Percentiles rank a stretch among this genome's conserved stretches.
Evolutionary conservation across 2,888 invertebrate species (phyloP).

Genomic region (Clitarchus hookeri): DNA sequence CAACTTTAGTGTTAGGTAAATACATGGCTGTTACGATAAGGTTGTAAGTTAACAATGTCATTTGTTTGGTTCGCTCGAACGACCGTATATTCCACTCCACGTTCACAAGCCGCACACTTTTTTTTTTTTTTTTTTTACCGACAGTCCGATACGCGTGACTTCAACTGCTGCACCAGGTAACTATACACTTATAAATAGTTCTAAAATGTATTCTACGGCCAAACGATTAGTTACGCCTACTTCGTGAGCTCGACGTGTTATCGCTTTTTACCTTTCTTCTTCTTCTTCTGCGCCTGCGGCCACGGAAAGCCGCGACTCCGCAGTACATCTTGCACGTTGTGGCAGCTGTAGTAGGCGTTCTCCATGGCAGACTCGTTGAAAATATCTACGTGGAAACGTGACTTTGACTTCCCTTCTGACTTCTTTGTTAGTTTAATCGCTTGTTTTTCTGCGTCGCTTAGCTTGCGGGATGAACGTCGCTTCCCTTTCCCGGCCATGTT

Average conservation of each 20-base stretch:
- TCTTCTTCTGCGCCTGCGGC: slow-evolving; percentile 85
- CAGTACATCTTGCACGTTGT: slow-evolving; percentile 87
- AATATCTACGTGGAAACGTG: slow-evolving; percentile 79
- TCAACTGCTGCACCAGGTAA: no score
- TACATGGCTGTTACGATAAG: no score
- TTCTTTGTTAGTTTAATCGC: slow-evolving; percentile 31
- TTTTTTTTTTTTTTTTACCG: no score
- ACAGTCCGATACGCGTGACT: no score
- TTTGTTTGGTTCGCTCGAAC: no score
- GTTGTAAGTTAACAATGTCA: no score
- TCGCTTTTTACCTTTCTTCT: slow-evolving; percentile 75
- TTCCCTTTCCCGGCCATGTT: slow-evolving; percentile 21
- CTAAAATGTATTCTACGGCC: no score
- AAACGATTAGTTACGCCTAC: no score
- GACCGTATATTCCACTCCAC: no score
- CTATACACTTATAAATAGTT: no score
- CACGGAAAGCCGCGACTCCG: slow-evolving; percentile 87
- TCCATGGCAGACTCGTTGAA: slow-evolving; percentile 91
- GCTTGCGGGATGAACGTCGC: not conserved
- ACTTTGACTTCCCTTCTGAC: slow-evolving; percentile 46
- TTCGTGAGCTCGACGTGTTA: slow-evolving; percentile 43
- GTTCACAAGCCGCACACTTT: no score
- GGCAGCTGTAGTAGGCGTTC: slow-evolving; percentile 91
- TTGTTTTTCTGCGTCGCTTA: not conserved
- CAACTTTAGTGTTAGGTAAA: no score